Percentiles rank a stretch among this genome's conserved stretches.
phyloP scores from a whole-genome alignment of 2,113 vertebrate species.

The Sylvietta virens region DNA sequence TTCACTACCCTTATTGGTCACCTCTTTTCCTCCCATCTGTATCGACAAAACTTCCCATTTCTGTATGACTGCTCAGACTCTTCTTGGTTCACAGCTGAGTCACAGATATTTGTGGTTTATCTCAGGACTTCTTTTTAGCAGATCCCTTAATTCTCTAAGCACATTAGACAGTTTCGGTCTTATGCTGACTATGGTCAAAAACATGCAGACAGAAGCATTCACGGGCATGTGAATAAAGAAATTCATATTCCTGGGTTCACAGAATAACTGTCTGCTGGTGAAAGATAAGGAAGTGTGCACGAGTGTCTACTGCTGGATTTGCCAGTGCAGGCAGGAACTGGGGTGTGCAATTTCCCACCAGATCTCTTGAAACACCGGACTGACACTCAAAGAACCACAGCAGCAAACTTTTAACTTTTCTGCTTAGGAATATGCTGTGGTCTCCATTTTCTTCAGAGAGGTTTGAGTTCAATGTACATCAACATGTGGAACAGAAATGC shows the following conservation, averaged over 20 bases:
- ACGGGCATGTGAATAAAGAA: not conserved
- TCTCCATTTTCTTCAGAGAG: not conserved
- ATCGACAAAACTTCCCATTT: not conserved
- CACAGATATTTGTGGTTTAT: not conserved
- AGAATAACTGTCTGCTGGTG: not conserved
- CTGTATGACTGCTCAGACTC: not conserved
- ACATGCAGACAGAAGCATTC: not conserved
- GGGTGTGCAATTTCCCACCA: not conserved
- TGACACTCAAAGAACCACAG: fast-evolving
- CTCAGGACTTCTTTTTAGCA: not conserved
- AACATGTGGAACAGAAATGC: not conserved
- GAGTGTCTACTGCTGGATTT: not conserved
- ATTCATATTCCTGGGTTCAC: not conserved
- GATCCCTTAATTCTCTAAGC: not conserved
- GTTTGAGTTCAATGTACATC: not conserved
- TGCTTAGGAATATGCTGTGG: not conserved
- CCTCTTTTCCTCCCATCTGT: not conserved
- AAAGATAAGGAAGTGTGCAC: not conserved
- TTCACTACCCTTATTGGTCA: not conserved
- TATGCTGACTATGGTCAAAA: not conserved
- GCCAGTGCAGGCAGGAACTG: not conserved
- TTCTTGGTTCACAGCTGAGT: not conserved
- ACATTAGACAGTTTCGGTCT: not conserved
- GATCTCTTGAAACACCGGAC: not conserved
- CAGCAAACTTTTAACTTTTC: not conserved